A percentile compares a stretch with the other conserved stretches of the same genome.
Conservation (phyloP, 2,797 vertebrate genomes). For the Psittacula derbiana region DNA sequence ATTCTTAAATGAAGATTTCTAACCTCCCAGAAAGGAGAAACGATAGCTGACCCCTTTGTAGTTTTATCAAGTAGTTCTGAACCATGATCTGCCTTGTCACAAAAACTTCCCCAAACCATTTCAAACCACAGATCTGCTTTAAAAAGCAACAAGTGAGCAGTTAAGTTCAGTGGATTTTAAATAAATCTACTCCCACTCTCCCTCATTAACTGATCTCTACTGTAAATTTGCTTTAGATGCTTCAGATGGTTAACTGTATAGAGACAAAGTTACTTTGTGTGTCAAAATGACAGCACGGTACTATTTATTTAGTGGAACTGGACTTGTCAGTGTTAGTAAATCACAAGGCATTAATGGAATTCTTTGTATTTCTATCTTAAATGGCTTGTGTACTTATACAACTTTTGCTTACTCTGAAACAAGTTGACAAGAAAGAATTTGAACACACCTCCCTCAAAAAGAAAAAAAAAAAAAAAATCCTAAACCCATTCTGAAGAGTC, state of each 20-base stretch:
- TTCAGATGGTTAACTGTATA: neutral
- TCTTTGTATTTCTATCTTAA: neutral
- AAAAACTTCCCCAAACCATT: neutral
- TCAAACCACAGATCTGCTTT: conserved; percentile 13
- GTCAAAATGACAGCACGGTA: conserved; percentile 10
- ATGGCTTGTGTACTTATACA: neutral
- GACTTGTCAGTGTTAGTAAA: conserved; percentile 14
- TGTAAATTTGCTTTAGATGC: conserved; percentile 32
- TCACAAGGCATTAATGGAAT: neutral
- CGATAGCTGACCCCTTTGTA: neutral
- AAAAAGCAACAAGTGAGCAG: conserved; percentile 27
- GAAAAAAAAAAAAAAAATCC: neutral
- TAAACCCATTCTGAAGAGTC: neutral
- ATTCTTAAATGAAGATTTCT: neutral
- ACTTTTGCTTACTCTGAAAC: neutral
- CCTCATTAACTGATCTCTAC: conserved; percentile 35
- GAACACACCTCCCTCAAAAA: neutral
- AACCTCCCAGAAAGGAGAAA: neutral
- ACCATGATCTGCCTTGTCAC: neutral
- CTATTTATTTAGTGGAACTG: neutral
- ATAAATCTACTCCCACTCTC: conserved; percentile 40
- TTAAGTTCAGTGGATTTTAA: conserved; percentile 28
- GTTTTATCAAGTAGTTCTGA: neutral
- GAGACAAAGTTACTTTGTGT: neutral
- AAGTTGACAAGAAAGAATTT: neutral